A percentile compares a stretch with the other conserved stretches of the same genome.
phyloP scores from a whole-genome alignment of 2,113 vertebrate species.

The Diglossa brunneiventris region DNA sequence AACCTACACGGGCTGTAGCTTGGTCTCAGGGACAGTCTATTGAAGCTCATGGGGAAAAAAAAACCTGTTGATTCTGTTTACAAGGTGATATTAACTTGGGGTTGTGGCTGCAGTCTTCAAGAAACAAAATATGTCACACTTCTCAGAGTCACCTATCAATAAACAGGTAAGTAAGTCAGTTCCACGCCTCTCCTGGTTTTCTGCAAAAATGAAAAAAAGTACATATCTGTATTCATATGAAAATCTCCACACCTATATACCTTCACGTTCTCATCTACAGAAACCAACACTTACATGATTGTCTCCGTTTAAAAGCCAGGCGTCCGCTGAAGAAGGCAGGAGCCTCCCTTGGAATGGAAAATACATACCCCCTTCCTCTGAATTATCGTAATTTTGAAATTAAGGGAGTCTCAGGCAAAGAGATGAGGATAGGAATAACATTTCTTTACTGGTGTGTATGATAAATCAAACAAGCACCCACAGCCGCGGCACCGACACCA shows the following conservation, averaged over 20 bases:
- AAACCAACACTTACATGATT: neutral
- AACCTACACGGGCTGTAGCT: accelerated
- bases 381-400: neutral
- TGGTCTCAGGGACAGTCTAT: neutral
- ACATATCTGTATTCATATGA: neutral
- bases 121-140: neutral
- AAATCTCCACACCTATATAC: neutral
- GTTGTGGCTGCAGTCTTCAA: neutral
- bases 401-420: neutral
- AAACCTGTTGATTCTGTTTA: neutral
- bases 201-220: neutral
- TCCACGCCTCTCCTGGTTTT: neutral
- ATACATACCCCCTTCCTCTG: neutral
- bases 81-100: neutral
- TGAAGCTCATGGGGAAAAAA: neutral
- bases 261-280: neutral
- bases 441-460: neutral
- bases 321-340: too few relatives aligned
- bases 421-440: too few relatives aligned
- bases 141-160: neutral
- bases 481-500: too few relatives aligned
- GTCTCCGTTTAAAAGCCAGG: neutral
- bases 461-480: too few relatives aligned
- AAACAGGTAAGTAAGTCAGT: neutral
- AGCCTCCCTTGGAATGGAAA: neutral